Evolutionary conservation across 2,888 invertebrate species (phyloP).

Genomic region (Hydrotaea diabolus): DNA sequence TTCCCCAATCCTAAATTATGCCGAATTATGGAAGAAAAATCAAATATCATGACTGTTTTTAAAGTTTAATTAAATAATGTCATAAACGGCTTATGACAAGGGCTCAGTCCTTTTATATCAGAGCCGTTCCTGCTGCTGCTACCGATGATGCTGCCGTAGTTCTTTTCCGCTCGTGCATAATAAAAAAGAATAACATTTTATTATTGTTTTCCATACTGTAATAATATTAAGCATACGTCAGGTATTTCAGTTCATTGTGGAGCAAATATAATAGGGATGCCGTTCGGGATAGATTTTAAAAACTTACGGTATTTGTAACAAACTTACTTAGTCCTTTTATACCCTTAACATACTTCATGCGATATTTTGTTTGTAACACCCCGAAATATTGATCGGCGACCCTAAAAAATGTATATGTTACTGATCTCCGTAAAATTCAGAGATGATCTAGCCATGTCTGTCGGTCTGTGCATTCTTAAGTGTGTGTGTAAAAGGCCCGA

Average conservation of each 20-base stretch:
- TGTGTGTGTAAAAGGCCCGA: too few relatives aligned
- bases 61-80: constrained; percentile 59
- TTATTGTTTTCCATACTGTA: constrained; percentile 48
- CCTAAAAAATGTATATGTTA: too few relatives aligned
- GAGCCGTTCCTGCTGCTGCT: not conserved
- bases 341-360: too few relatives aligned
- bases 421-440: too few relatives aligned
- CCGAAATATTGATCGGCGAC: too few relatives aligned
- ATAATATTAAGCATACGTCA: constrained; percentile 59
- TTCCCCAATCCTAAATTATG: too few relatives aligned
- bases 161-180: constrained; percentile 7
- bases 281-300: not conserved
- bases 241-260: constrained; percentile 9
- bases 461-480: too few relatives aligned
- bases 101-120: constrained; percentile 25
- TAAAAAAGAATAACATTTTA: constrained; percentile 28
- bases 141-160: not conserved
- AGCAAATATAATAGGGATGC: not conserved
- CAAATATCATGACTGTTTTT: constrained; percentile 6
- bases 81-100: constrained; percentile 60
- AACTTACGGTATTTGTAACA: too few relatives aligned
- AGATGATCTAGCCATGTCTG: too few relatives aligned
- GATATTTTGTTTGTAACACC: too few relatives aligned
- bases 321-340: too few relatives aligned
- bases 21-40: too few relatives aligned